A percentile compares a stretch with the other conserved stretches of the same genome.
phyloP scores from a whole-genome alignment of 2,888 invertebrate species.

The Laspeyria flexula region DNA sequence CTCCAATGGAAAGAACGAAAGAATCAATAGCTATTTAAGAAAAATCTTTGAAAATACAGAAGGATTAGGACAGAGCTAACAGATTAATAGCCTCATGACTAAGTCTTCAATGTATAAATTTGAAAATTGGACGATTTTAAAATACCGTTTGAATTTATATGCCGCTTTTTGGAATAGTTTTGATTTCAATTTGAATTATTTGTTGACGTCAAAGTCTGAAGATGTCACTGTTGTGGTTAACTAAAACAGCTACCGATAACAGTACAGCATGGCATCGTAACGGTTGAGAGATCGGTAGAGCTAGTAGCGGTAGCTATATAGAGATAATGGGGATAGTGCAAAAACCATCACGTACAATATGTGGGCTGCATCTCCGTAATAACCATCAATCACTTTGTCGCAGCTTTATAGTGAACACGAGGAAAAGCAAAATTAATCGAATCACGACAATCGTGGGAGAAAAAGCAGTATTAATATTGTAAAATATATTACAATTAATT shows the following conservation, averaged over 20 bases:
- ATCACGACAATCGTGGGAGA: not conserved
- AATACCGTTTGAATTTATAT: too few species aligned
- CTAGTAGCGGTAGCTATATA: constrained; percentile 15
- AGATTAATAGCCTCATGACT: too few species aligned
- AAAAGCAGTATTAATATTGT: not conserved
- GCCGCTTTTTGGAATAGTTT: too few species aligned
- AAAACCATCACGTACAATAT: constrained; percentile 53
- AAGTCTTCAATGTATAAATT: too few species aligned
- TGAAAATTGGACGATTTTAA: too few species aligned
- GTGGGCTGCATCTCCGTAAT: constrained; percentile 38
- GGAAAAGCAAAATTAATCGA: not conserved
- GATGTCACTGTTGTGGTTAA: constrained; percentile 25
- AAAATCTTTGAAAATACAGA: constrained; percentile 36
- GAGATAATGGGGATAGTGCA: constrained; percentile 48
- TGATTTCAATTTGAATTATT: not conserved
- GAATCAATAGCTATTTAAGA: constrained; percentile 41
- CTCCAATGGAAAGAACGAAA: constrained; percentile 52
- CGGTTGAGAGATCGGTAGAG: constrained; percentile 48
- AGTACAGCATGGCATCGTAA: constrained; percentile 42
- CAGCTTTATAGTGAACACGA: constrained; percentile 13
- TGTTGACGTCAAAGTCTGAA: not conserved
- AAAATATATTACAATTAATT: not conserved
- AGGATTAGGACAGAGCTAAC: too few species aligned
- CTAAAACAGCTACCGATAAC: constrained; percentile 35
- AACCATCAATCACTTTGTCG: constrained; percentile 48